A percentile compares a stretch with the other conserved stretches of the same genome.
Evolutionary conservation across 2,888 invertebrate genomes (phyloP).

Genomic region (Diplolepis rosae): DNA sequence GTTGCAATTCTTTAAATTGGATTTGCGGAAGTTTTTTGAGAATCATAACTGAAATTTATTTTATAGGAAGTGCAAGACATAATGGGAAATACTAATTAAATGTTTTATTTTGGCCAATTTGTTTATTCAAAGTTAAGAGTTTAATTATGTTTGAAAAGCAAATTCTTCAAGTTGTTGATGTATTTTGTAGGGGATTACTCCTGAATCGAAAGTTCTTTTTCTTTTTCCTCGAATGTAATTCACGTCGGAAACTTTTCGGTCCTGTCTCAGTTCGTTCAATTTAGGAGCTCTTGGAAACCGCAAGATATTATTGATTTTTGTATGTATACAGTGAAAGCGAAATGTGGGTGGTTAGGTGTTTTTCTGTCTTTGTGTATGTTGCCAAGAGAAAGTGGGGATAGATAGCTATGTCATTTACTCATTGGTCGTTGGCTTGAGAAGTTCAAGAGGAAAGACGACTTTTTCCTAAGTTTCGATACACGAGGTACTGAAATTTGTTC

Average conservation of each 20-base stretch:
- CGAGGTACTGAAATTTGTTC: conserved; percentile 20
- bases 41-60: conserved; percentile 28
- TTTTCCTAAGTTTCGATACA: conserved; percentile 19
- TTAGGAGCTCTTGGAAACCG: conserved; percentile 69
- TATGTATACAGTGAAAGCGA: conserved; percentile 48
- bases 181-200: too few relatives aligned
- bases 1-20: conserved; percentile 30
- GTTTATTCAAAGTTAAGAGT: too few relatives aligned
- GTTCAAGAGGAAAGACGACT: conserved; percentile 27
- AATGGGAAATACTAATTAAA: conserved; percentile 12
- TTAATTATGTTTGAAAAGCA: too few relatives aligned
- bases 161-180: too few relatives aligned
- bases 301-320: conserved; percentile 74
- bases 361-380: conserved; percentile 56
- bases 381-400: conserved; percentile 53
- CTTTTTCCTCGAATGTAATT: background rate
- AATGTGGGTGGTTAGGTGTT: conserved; percentile 37
- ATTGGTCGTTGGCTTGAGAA: conserved; percentile 56
- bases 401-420: conserved; percentile 67
- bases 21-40: conserved; percentile 17
- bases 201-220: background rate
- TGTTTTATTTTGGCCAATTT: too few relatives aligned
- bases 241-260: conserved; percentile 25
- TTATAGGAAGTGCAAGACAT: background rate
- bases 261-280: conserved; percentile 37